Evolutionary conservation across 53 echinoderm and acorn worm species (phyloP).

Genomic region (Crossaster papposus): DNA sequence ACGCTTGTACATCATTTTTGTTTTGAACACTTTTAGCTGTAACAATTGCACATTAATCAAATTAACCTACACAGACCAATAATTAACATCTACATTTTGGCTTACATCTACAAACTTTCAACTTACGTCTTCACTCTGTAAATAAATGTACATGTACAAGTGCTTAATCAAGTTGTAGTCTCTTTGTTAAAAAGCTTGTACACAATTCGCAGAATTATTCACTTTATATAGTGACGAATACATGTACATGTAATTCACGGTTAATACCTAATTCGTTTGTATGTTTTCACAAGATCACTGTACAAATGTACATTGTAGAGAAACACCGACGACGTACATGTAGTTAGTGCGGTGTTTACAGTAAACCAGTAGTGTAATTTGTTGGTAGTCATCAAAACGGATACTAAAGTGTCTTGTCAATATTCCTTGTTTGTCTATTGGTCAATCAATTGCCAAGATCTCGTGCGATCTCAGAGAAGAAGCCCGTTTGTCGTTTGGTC

Average conservation of each 20-base stretch:
- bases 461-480: neutral
- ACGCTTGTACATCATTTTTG: too few species aligned
- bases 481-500: neutral
- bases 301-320: neutral
- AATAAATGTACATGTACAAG: too few species aligned
- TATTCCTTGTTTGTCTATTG: neutral
- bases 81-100: too few species aligned
- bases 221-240: too few species aligned
- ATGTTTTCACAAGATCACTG: neutral
- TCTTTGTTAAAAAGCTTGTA: neutral
- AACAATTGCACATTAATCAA: neutral
- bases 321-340: too few species aligned
- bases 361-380: neutral
- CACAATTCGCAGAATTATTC: neutral
- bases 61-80: neutral
- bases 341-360: neutral
- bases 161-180: neutral
- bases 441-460: neutral
- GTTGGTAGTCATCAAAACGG: neutral
- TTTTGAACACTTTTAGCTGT: too few species aligned
- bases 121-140: neutral
- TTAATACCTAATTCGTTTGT: neutral
- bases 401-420: neutral
- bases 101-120: neutral
- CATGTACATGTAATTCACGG: too few species aligned